Percentiles rank a stretch among this genome's conserved stretches.
phyloP scores from a whole-genome alignment of 2,888 invertebrate genomes.

The Hirtodrosophila confusa region DNA sequence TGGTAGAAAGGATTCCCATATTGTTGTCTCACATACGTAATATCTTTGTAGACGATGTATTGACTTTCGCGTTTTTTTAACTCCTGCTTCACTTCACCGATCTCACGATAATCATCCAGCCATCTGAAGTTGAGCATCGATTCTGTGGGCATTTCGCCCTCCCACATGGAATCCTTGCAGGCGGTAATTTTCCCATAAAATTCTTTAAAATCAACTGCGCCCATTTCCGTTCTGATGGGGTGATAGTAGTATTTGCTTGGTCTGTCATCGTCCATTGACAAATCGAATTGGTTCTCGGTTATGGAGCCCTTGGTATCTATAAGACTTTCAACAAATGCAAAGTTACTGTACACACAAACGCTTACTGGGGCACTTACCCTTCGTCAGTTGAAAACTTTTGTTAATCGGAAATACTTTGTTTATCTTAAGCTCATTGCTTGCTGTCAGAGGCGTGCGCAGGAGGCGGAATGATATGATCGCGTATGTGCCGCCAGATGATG shows the following conservation, averaged over 20 bases:
- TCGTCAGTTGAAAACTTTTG: conserved; percentile 91
- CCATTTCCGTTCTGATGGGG: conserved; percentile 68
- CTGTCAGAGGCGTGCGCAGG: conserved; percentile 86
- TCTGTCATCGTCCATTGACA: conserved; percentile 75
- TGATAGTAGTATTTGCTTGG: conserved; percentile 81
- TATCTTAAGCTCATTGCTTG: conserved; percentile 91
- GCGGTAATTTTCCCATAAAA: conserved; percentile 74
- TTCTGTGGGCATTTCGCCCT: conserved; percentile 43
- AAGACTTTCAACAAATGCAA: conserved; percentile 20
- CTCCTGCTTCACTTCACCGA: conserved; percentile 83
- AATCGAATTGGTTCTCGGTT: conserved; percentile 79
- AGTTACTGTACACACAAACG: conserved; percentile 9
- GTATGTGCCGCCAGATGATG: conserved; percentile 80
- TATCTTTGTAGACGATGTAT: conserved; percentile 82
- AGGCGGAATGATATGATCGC: conserved; percentile 82
- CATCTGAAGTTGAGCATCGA: conserved; percentile 74
- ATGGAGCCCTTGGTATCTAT: conserved; percentile 75
- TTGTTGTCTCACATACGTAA: conserved; percentile 64
- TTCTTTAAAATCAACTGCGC: conserved; percentile 73
- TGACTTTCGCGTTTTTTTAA: conserved; percentile 83
- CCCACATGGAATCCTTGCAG: conserved; percentile 70
- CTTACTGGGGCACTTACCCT: conserved; percentile 84
- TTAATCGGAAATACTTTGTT: conserved; percentile 93
- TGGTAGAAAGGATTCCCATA: too few species aligned
- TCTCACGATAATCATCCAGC: conserved; percentile 82